Evolutionary conservation across 1,140 invertebrate species (phyloP).

Genomic region (silkworm (Bombyx mori)): ASM3026992v2 NC_085118.1:9589001-9589500

Average conservation of each 20-base stretch:
- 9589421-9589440: slow-evolving; percentile 46
- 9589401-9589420: slow-evolving; percentile 32
- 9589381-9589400: slow-evolving; percentile 56
- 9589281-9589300: slow-evolving; percentile 61
- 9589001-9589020: too few relatives aligned
- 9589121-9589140: too few relatives aligned
- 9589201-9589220: neutral
- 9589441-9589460: slow-evolving; percentile 25
- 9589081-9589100: too few relatives aligned
- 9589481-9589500: too few relatives aligned
- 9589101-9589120: too few relatives aligned
- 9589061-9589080: too few relatives aligned
- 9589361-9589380: slow-evolving; percentile 51
- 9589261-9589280: slow-evolving; percentile 52
- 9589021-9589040: too few relatives aligned
- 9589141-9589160: too few relatives aligned
- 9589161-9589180: too few relatives aligned
- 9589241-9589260: slow-evolving; percentile 31
- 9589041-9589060: too few relatives aligned
- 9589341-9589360: slow-evolving; percentile 63
- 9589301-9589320: slow-evolving; percentile 63
- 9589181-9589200: too few relatives aligned
- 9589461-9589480: slow-evolving; percentile 17
- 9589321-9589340: slow-evolving; percentile 67
- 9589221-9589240: slow-evolving; percentile 12